A percentile compares a stretch with the other conserved stretches of the same genome.
Evolutionary conservation across 35 echinoderm and acorn worm genomes (phyloP).

Genomic region (Antedon bifida): DNA sequence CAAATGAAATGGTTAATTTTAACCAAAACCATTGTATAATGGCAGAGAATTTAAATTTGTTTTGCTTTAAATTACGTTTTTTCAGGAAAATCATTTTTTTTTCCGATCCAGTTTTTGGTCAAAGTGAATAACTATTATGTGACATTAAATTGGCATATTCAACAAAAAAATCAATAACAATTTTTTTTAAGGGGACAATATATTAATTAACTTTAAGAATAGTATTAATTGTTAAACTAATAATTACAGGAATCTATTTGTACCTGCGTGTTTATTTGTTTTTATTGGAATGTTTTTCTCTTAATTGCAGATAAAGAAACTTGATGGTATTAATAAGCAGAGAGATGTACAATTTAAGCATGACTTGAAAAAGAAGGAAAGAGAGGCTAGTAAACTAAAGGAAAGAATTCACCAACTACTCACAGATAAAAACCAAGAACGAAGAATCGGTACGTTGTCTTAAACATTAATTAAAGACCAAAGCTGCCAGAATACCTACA

Average conservation of each 20-base stretch:
- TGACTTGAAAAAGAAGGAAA: conserved; percentile 97
- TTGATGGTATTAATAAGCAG: conserved; percentile 58
- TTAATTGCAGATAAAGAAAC: conserved; percentile 48
- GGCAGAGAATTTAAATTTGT: neutral
- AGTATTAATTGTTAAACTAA: neutral
- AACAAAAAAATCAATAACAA: neutral
- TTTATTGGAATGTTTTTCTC: neutral
- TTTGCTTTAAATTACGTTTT: no score
- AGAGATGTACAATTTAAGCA: conserved; percentile 88
- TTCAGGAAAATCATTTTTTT: no score
- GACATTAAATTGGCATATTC: neutral
- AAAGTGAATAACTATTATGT: no score
- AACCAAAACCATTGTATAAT: no score
- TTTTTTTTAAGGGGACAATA: no score
- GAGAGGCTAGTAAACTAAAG: conserved; percentile 83
- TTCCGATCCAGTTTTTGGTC: no score
- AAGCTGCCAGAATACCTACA: no score
- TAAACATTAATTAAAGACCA: no score
- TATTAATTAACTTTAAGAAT: neutral
- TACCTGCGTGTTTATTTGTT: neutral
- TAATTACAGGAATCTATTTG: no score
- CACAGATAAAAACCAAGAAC: conserved; percentile 94
- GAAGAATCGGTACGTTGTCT: conserved; percentile 61
- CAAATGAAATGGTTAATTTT: no score
- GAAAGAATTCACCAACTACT: conserved; percentile 93